These are phyloP conservation scores for Ips typographus DNA, from an alignment of 1,140 invertebrate species.

Conservation along the genomic window DNA sequence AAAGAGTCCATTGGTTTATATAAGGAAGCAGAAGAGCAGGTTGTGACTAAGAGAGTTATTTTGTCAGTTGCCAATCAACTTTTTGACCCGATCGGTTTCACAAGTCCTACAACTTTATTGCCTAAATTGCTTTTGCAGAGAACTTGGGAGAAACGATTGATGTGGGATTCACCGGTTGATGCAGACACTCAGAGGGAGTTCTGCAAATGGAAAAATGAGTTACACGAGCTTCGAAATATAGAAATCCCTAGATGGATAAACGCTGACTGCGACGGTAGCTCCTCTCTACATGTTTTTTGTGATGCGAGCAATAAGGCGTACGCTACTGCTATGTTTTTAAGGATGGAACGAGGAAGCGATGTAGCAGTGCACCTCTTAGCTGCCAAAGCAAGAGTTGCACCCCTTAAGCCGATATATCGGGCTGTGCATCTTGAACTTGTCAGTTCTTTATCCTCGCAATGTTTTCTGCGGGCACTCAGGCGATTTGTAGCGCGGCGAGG, in stretches of 20 bases:
- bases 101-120: not conserved
- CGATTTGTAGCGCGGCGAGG: too few species aligned
- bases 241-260: conserved; percentile 5
- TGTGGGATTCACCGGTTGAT: conserved; percentile 25
- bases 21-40: too few species aligned
- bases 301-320: conserved; percentile 45
- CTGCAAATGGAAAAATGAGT: conserved; percentile 28
- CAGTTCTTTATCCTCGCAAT: too few species aligned
- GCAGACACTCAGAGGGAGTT: conserved; percentile 11
- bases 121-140: conserved; percentile 19
- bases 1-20: not conserved
- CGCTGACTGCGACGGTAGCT: conserved; percentile 20
- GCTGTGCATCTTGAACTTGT: conserved; percentile 51
- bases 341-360: conserved; percentile 8
- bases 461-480: too few species aligned
- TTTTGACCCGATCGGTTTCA: conserved; percentile 13
- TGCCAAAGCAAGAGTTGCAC: conserved; percentile 42
- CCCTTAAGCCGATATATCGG: conserved; percentile 43
- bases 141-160: conserved; percentile 20
- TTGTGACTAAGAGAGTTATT: conserved; percentile 14
- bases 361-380: conserved; percentile 31
- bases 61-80: conserved; percentile 16
- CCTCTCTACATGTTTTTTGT: conserved; percentile 41
- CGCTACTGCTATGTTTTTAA: conserved; percentile 40
- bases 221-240: conserved; percentile 20